Evolutionary conservation across 2,888 invertebrate species (phyloP), one percentile per base, ranked within the genome.

Genomic region (Diaphora mendica): DNA sequence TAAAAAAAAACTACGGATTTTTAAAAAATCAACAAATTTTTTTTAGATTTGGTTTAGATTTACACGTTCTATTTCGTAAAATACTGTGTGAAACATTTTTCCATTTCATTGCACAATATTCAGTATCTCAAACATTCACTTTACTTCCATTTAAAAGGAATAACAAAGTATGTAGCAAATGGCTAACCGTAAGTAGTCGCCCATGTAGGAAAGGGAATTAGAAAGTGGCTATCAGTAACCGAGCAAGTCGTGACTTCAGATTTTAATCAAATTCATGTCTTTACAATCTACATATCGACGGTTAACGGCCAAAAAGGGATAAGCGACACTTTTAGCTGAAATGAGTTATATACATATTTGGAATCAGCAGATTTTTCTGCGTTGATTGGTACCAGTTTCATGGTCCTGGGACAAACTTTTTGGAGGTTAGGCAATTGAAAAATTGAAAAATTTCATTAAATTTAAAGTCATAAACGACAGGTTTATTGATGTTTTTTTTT

Each of bases 231-330:
- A 86, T 87, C 82, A 85, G 74, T 79, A 78, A 82, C 80, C 80
- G 79, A 80, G 81, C 71, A 81, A 85, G 82, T 87, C 90, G 89
- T 90, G 90, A 89, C 89, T 84, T 71, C 80, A 84, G 88, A 88
- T 88, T 62, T 84, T 82, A 87, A 89, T 90, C 85, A 77, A 83
- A 85, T 79, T 79, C 79, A 81, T 81, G 79, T 79, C 76, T 77
- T 77, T 80, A 81, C 78, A 78, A 80, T 85, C 83, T 82, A 78
- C 79, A 77, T 76, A n/a, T n/a, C n/a, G n/a, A n/a, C n/a, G n/a
- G n/a, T n/a, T n/a, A n/a, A n/a, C n/a, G n/a, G n/a, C n/a, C n/a
- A n/a, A n/a, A n/a, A n/a, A n/a, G n/a, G n/a, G n/a, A n/a, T n/a
- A n/a, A n/a, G n/a, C n/a, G n/a, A n/a, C n/a, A n/a, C n/a, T n/a